These are phyloP conservation scores for Pica pica DNA, from an alignment of 2,113 vertebrate genomes.

Conservation along the genomic window DNA sequence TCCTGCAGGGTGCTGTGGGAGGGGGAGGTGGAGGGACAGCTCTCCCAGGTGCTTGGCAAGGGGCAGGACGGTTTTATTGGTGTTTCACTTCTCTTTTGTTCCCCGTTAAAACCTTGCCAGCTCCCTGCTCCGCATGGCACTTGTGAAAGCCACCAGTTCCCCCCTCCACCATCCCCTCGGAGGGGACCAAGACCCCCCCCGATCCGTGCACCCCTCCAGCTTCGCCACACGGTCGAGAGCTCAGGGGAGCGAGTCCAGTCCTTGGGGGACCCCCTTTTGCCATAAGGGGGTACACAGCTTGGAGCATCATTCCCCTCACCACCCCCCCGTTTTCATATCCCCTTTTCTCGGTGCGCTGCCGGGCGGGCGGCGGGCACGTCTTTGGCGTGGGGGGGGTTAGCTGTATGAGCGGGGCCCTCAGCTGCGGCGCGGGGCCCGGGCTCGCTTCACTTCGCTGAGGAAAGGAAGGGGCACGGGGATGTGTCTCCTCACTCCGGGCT, in stretches of 20 bases:
- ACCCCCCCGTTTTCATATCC: conserved; percentile 27
- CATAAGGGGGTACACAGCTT: background rate
- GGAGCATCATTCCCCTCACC: conserved; percentile 8
- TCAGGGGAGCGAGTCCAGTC: background rate
- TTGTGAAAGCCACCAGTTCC: background rate
- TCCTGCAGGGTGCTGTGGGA: background rate
- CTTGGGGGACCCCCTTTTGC: background rate
- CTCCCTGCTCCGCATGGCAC: background rate
- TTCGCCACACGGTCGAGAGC: background rate
- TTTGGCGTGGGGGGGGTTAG: conserved; percentile 37
- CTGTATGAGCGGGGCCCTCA: background rate
- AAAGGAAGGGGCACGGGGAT: background rate
- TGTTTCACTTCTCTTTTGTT: background rate
- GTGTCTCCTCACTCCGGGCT: background rate
- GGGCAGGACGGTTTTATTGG: background rate
- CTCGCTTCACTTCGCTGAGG: background rate
- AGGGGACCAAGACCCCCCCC: background rate
- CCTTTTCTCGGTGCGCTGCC: background rate
- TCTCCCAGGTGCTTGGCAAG: background rate
- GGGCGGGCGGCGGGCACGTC: background rate
- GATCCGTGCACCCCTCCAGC: background rate
- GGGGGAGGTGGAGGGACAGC: background rate
- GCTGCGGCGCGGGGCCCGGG: background rate
- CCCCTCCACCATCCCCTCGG: background rate
- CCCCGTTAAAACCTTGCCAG: background rate